These are phyloP conservation scores for Monopterus albus DNA, from an alignment of 2,113 vertebrate species.

Conservation along the genomic window DNA sequence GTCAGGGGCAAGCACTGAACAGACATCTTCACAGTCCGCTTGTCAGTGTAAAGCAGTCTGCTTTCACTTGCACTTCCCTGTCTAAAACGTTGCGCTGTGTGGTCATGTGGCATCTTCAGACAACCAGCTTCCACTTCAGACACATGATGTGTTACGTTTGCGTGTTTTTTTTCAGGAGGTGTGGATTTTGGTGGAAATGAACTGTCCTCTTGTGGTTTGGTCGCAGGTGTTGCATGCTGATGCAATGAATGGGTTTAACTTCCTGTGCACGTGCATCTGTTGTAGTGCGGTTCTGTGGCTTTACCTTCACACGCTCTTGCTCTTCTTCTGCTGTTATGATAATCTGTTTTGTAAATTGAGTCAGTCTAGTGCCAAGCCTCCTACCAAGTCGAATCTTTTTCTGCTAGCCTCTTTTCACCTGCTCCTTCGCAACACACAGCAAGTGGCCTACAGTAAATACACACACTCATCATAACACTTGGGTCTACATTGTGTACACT, in stretches of 20 bases:
- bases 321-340: not conserved
- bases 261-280: constrained; percentile 10
- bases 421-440: not conserved
- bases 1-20: constrained; percentile 4
- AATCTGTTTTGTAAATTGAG: not conserved
- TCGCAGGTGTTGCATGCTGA: not conserved
- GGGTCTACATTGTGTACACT: not conserved
- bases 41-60: constrained; percentile 2
- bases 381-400: constrained; percentile 3
- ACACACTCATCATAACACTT: not conserved
- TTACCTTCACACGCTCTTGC: not conserved
- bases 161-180: not conserved
- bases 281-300: constrained; percentile 28
- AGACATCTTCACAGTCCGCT: too few species aligned
- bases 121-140: not conserved
- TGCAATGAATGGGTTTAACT: constrained; percentile 10
- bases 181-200: not conserved
- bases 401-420: too few species aligned
- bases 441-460: not conserved
- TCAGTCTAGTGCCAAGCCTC: not conserved
- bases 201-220: constrained; percentile 1
- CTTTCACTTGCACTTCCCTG: constrained; percentile 44
- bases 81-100: not conserved
- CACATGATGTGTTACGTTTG: not conserved
- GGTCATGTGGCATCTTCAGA: constrained; percentile 24